Conservation (phyloP, 1,140 invertebrate species). For the Pollicipes pollicipes region DNA sequence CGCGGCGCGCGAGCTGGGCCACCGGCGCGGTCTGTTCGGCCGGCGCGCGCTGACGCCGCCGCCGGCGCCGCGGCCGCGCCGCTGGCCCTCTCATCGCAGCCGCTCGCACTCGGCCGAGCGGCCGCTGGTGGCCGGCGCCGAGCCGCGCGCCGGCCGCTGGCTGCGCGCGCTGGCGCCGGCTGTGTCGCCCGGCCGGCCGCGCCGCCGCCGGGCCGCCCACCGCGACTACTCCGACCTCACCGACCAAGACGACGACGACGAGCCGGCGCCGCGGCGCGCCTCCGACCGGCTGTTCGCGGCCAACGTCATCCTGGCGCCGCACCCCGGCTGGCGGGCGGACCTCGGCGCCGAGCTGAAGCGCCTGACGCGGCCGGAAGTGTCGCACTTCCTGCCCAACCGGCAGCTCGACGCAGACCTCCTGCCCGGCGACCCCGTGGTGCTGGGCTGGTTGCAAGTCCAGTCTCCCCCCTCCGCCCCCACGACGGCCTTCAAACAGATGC, state of each 20-base stretch:
- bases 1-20: background rate
- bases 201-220: too few species aligned
- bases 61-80: too few species aligned
- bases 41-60: background rate
- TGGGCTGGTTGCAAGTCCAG: conserved; percentile 5
- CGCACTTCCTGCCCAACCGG: background rate
- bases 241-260: background rate
- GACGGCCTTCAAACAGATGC: background rate
- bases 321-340: background rate
- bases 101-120: background rate
- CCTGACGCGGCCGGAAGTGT: background rate
- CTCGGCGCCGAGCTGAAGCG: background rate
- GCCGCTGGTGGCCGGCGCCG: too few species aligned
- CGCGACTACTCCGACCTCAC: background rate
- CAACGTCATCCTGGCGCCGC: background rate
- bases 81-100: background rate
- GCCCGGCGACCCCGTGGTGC: background rate
- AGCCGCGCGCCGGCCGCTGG: too few species aligned
- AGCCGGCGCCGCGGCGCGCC: background rate
- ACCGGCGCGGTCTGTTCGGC: background rate
- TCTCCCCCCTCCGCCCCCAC: background rate
- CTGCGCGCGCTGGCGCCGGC: too few species aligned
- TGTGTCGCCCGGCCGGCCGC: too few species aligned
- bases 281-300: background rate
- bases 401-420: background rate